Evolutionary conservation across 2,888 invertebrate species (phyloP).

Genomic region (Clitarchus hookeri): DNA sequence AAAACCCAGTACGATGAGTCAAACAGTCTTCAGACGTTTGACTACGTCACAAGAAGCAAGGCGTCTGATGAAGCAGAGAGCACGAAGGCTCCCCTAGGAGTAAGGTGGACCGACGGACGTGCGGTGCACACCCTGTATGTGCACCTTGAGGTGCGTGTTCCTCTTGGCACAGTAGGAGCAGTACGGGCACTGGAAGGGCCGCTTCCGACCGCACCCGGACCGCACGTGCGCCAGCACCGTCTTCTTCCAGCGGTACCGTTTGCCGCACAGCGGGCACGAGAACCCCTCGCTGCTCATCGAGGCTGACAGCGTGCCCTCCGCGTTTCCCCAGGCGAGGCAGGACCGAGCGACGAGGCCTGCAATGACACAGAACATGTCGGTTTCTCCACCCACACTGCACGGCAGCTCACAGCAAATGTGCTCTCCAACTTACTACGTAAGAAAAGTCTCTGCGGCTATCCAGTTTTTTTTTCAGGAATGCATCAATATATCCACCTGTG

Average conservation of each 20-base stretch:
- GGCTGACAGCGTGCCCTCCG: neutral
- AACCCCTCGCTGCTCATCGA: neutral
- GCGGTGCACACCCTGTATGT: neutral
- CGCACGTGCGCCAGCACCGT: constrained; percentile 46
- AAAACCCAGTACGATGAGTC: too few relatives aligned
- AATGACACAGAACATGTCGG: neutral
- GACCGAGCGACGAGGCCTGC: neutral
- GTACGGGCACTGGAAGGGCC: constrained; percentile 52
- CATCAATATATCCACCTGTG: too few relatives aligned
- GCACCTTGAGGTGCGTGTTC: constrained; percentile 15
- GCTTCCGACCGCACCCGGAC: constrained; percentile 50
- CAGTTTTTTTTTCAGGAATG: too few relatives aligned
- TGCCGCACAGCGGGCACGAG: constrained; percentile 45
- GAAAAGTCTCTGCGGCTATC: too few relatives aligned
- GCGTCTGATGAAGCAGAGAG: too few relatives aligned
- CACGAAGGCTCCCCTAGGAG: too few relatives aligned
- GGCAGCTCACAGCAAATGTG: too few relatives aligned
- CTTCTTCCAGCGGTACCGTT: constrained; percentile 43
- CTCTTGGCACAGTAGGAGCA: constrained; percentile 42
- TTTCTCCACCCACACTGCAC: neutral
- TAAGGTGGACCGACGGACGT: too few relatives aligned
- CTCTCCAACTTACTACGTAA: too few relatives aligned
- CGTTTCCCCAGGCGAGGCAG: neutral
- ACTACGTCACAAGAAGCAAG: too few relatives aligned
- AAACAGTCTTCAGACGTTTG: too few relatives aligned